Percentiles rank a stretch among this genome's conserved stretches.
Conservation (phyloP, 1,140 invertebrate species). For the Euura lappo region DNA sequence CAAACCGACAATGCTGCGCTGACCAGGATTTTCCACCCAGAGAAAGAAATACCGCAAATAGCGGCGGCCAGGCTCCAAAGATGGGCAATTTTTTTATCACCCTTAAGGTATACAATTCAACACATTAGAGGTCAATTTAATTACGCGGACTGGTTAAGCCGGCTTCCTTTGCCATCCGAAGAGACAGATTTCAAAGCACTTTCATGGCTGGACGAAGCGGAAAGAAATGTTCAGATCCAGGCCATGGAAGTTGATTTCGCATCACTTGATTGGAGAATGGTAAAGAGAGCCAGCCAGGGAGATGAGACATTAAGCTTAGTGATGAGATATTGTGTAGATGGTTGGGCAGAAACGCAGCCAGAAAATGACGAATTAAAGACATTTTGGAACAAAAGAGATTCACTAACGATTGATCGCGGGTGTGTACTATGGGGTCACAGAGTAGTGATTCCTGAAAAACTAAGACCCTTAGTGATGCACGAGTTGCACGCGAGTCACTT, state of each 20-base stretch:
- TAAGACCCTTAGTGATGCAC: constrained; percentile 32
- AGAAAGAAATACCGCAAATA: constrained; percentile 37
- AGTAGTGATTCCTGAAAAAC: constrained; percentile 38
- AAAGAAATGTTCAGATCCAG: no score
- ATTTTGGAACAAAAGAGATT: constrained; percentile 14
- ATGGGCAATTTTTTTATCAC: constrained; percentile 43
- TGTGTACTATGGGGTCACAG: constrained; percentile 36
- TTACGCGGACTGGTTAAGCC: constrained; percentile 14
- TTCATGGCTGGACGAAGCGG: no score
- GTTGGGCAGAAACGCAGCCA: constrained; percentile 15
- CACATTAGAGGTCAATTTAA: constrained; percentile 37
- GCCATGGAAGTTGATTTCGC: neutral
- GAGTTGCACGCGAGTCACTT: no score
- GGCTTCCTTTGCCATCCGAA: constrained; percentile 7
- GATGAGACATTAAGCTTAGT: constrained; percentile 13
- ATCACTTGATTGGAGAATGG: neutral
- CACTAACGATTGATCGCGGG: constrained; percentile 23
- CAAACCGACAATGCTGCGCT: constrained; percentile 20
- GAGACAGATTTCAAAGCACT: no score
- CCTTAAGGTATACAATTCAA: constrained; percentile 46
- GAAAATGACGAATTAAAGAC: neutral
- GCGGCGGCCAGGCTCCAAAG: constrained; percentile 46
- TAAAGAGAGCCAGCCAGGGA: constrained; percentile 12
- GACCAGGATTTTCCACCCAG: constrained; percentile 18
- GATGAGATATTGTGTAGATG: neutral